These are phyloP conservation scores for Nymphalis polychloros DNA, from an alignment of 2,888 invertebrate genomes.

Conservation along the genomic window DNA sequence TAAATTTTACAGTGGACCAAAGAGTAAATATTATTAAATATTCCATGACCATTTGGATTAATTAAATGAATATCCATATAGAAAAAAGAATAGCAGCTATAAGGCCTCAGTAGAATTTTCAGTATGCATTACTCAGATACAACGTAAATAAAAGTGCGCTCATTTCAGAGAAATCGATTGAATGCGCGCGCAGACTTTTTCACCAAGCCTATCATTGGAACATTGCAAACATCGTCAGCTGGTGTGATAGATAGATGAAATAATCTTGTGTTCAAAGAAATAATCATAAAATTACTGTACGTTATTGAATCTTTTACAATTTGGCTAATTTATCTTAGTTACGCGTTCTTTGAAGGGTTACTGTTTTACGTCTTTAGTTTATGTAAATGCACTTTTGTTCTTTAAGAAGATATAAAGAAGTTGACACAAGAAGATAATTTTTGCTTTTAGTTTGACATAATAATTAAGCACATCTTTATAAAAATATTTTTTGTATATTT, in stretches of 20 bases:
- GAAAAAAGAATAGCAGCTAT: constrained; percentile 14
- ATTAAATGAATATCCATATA: neutral
- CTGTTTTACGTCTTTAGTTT: neutral
- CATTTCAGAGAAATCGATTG: constrained; percentile 65
- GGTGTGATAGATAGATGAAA: constrained; percentile 47
- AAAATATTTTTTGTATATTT: neutral
- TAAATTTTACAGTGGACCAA: no score
- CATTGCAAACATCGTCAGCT: constrained; percentile 63
- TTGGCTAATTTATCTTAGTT: neutral
- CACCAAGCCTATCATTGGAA: constrained; percentile 35
- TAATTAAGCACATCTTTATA: neutral
- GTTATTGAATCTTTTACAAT: neutral
- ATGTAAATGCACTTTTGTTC: constrained; percentile 11
- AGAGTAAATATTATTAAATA: neutral
- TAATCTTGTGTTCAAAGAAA: constrained; percentile 18
- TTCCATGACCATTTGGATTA: neutral
- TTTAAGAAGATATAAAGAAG: neutral
- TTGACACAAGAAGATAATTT: neutral
- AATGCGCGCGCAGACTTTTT: constrained; percentile 67
- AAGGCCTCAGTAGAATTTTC: constrained; percentile 38
- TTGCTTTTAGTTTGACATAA: neutral
- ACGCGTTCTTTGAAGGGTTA: neutral
- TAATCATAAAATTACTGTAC: neutral
- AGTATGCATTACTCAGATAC: constrained; percentile 41
- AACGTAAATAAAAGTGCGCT: constrained; percentile 50